Conservation (phyloP, 2,797 vertebrate genomes). For the Falco rusticolus region DNA sequence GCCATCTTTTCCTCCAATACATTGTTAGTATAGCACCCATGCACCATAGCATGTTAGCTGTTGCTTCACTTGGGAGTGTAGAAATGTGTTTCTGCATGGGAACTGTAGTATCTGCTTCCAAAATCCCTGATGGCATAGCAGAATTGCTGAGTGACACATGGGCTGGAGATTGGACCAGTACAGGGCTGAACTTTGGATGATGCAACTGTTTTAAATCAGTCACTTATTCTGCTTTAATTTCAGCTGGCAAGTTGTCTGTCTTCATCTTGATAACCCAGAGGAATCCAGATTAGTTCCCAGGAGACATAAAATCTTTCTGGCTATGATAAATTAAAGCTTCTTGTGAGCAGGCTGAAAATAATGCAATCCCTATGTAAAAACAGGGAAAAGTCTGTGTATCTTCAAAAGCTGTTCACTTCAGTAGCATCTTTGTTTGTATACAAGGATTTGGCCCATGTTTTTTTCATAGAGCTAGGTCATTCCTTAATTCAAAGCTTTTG, state of each 20-base stretch:
- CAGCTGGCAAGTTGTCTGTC: not conserved
- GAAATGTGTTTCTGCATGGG: not conserved
- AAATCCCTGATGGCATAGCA: not conserved
- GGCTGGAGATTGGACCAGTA: not conserved
- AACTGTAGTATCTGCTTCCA: not conserved
- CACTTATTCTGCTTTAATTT: not conserved
- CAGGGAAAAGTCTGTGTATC: not conserved
- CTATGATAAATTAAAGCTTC: not conserved
- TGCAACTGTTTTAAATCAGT: not conserved
- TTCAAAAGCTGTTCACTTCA: not conserved
- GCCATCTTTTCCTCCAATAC: not conserved
- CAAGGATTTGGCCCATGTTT: not conserved
- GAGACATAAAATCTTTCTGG: not conserved
- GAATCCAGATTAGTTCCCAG: not conserved
- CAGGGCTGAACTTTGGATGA: not conserved
- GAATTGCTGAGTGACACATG: not conserved
- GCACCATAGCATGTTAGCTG: rapidly evolving
- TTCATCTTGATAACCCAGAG: not conserved
- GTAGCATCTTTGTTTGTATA: not conserved
- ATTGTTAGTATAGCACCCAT: not conserved
- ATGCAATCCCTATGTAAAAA: not conserved
- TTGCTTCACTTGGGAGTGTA: not conserved
- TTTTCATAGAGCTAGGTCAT: not conserved
- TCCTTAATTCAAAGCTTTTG: not conserved
- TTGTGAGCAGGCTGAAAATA: not conserved